Conservation (phyloP, 2,113 vertebrate genomes). For the Rattus norvegicus region GRCr8 NC_086020.1:136938001-136938500, state of each 20-base stretch:
- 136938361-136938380: no score
- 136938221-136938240: no score
- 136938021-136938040: neutral
- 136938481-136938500: neutral
- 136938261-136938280: neutral
- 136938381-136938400: neutral
- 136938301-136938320: neutral
- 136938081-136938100: neutral
- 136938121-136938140: neutral
- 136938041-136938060: neutral
- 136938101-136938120: neutral
- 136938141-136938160: neutral
- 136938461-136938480: neutral
- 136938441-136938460: neutral
- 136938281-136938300: no score
- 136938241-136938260: no score
- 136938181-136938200: neutral
- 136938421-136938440: neutral
- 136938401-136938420: neutral
- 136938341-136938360: neutral
- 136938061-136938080: neutral
- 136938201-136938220: neutral
- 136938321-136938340: neutral
- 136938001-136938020: neutral
- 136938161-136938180: neutral